phyloP scores from a whole-genome alignment of 2,888 invertebrate genomes.

The Globia sparganii region DNA sequence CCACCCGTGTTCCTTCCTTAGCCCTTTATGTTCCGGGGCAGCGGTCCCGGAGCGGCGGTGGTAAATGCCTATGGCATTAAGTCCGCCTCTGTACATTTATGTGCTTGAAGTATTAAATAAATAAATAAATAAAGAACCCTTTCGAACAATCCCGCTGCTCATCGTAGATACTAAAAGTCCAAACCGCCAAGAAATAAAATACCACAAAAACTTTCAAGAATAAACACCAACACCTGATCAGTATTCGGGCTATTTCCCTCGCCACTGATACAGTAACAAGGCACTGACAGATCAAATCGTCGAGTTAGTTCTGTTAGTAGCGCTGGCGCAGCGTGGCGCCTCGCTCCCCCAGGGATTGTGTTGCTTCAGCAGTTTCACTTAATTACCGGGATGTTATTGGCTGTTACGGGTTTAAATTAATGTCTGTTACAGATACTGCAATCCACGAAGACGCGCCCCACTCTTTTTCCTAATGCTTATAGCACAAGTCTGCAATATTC shows the following conservation, averaged over 20 bases:
- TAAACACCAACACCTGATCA: background rate
- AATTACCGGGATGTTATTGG: constrained; percentile 8
- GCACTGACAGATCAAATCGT: constrained; percentile 34
- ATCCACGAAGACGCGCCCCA: no score
- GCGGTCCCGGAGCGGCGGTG: no score
- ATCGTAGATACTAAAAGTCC: no score
- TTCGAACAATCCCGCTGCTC: no score
- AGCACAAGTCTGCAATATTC: no score
- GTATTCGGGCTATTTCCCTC: background rate
- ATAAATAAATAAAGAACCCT: no score
- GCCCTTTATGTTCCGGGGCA: no score
- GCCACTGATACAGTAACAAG: constrained; percentile 15
- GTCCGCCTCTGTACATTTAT: no score
- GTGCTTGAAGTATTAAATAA: no score
- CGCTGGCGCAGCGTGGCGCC: constrained; percentile 16
- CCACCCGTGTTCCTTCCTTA: no score
- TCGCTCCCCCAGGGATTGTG: constrained; percentile 19
- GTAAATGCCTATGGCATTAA: no score
- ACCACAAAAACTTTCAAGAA: background rate
- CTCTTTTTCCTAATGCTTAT: no score
- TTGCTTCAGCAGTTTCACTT: constrained; percentile 15
- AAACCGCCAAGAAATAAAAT: background rate
- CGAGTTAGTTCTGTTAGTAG: constrained; percentile 7
- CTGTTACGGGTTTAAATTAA: background rate
- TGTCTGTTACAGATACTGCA: background rate